A percentile compares a stretch with the other conserved stretches of the same genome.
phyloP scores from a whole-genome alignment of 2,888 invertebrate species.

The Drosophila suboccidentalis region DNA sequence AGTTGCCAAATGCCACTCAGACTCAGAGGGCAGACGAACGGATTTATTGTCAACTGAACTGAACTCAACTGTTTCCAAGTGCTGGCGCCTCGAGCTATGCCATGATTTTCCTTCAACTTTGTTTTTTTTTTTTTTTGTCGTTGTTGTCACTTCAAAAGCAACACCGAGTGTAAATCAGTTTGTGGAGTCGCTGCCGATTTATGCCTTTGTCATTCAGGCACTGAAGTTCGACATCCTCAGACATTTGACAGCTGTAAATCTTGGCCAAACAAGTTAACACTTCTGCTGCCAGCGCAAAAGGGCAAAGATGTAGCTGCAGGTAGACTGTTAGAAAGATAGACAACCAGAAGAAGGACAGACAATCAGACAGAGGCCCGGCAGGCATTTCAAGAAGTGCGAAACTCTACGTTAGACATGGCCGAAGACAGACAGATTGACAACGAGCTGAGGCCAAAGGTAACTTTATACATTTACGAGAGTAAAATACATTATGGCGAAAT shows the following conservation, averaged over 20 bases:
- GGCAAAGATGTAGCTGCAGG: conserved; percentile 9
- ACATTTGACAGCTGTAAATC: conserved; percentile 69
- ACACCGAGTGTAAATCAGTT: conserved; percentile 66
- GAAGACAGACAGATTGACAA: conserved; percentile 20
- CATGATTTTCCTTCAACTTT: conserved; percentile 29
- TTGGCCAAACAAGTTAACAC: conserved; percentile 75
- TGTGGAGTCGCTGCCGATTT: conserved; percentile 64
- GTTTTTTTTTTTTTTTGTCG: neutral
- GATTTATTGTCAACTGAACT: conserved; percentile 18
- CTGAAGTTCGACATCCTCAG: conserved; percentile 35
- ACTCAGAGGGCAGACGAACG: conserved; percentile 14
- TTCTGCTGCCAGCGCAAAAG: conserved; percentile 30
- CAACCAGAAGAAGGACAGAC: conserved; percentile 51
- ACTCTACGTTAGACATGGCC: conserved; percentile 4
- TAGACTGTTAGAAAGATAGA: conserved; percentile 26
- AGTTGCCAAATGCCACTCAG: conserved; percentile 38
- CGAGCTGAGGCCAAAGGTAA: conserved; percentile 28
- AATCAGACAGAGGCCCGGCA: conserved; percentile 59
- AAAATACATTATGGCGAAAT: conserved; percentile 2
- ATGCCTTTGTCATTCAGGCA: conserved; percentile 64
- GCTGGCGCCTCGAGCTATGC: conserved; percentile 40
- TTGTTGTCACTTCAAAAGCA: conserved; percentile 45
- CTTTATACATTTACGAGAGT: conserved; percentile 9
- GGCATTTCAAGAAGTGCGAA: conserved; percentile 33
- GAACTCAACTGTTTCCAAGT: conserved; percentile 18